Base-by-base conservation (phyloP, 2,888 invertebrate species). In the Stenolophus ochropezus region DNA sequence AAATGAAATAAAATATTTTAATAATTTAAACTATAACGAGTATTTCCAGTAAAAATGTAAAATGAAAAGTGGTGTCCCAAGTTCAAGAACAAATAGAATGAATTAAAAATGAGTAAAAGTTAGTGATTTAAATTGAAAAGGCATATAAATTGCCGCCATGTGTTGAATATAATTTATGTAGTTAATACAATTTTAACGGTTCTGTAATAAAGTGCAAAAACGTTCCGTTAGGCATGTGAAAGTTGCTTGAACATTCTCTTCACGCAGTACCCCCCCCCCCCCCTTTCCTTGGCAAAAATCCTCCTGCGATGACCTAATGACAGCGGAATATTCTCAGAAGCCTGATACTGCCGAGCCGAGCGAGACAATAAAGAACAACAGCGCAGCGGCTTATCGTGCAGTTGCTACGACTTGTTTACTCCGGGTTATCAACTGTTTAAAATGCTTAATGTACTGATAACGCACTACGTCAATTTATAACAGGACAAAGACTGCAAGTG, bases 301-400 rank as follows among this genome's bases (percentile, higher is more conserved):
- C 33, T 33, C 20, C 16, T 11, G 20, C n/a, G 33, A 71, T 71
- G 71, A 71, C 71, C 71, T 71, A 71, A 71, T 71, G 71, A 71
- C 71, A 42, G 71, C 47, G 42, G 33, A 65, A 65, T 16, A 65
- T 65, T 65, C 65, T 65, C 33, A 25, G 65, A 65, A 65, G n/a
- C n/a, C n/a, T n/a, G n/a, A n/a, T n/a, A n/a, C n/a, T n/a, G n/a
- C n/a, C n/a, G n/a, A n/a, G n/a, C n/a, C n/a, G n/a, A n/a, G n/a
- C 6, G 20, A 65, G 33, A 65, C 16, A 65, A 16, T n/a, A 1
- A 33, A 4, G 21, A 65, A 65, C 14, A 23, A 5, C 23, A 16
- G 14, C 16, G 6, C 53, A 53, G 53, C 53, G 27, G 65, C 16
- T 65, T 65, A 65, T 65, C 65, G 27, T 16, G 21, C 20, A 56